Conservation (phyloP, 2,888 invertebrate genomes). For the Drosophila recens region DNA sequence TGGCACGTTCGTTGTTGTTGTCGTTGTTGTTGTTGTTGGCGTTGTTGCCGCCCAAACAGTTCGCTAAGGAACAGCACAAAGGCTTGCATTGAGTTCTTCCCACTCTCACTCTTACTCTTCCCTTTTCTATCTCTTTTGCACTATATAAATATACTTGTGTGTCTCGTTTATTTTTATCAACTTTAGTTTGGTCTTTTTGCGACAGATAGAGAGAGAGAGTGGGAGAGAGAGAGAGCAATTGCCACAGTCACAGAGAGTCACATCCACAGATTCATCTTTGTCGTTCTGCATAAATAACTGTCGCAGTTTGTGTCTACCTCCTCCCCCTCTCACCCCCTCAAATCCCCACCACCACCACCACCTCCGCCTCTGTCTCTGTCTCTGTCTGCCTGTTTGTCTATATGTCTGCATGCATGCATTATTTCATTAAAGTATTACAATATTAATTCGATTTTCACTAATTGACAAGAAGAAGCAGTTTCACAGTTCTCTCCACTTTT, state of each 20-base stretch:
- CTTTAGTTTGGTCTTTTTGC: constrained; percentile 64
- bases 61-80: constrained; percentile 66
- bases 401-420: constrained; percentile 70
- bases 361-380: constrained; percentile 4
- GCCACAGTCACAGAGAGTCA: constrained; percentile 19
- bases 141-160: constrained; percentile 10
- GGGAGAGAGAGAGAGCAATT: constrained; percentile 8
- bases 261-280: constrained; percentile 71
- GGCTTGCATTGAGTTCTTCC: constrained; percentile 36
- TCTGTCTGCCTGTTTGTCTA: constrained; percentile 27
- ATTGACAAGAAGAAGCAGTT: constrained; percentile 64
- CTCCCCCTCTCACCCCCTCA: neutral
- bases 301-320: constrained; percentile 47
- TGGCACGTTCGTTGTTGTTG: constrained; percentile 46
- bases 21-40: constrained; percentile 31
- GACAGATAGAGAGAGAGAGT: constrained; percentile 13
- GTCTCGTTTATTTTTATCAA: constrained; percentile 77
- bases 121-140: neutral
- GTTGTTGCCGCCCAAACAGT: constrained; percentile 76
- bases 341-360: neutral
- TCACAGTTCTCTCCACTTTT: constrained; percentile 3
- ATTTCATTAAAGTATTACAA: constrained; percentile 81
- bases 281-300: constrained; percentile 80
- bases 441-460: constrained; percentile 81
- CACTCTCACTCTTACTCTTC: neutral